phyloP scores from a whole-genome alignment of 2,113 vertebrate species.

The Rhinogobius similis region DNA sequence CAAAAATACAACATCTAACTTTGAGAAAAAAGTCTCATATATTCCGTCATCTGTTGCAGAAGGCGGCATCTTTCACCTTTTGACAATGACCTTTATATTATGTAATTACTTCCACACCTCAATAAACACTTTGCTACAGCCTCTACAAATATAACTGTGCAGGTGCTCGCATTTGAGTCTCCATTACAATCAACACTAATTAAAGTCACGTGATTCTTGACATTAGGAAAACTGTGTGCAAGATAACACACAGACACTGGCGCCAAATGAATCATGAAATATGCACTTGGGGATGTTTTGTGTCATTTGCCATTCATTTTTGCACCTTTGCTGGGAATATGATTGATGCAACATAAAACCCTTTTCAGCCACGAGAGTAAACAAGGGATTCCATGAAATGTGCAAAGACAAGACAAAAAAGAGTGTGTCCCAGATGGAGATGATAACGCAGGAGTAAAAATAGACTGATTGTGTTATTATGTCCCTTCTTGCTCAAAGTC shows the following conservation, averaged over 20 bases:
- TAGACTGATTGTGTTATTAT: neutral
- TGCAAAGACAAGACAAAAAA: neutral
- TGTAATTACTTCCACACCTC: neutral
- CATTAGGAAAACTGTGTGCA: neutral
- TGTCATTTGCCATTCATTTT: neutral
- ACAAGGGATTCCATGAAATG: neutral
- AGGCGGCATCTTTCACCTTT: neutral
- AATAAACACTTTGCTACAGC: neutral
- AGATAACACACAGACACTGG: neutral
- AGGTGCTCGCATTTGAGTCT: constrained; percentile 4
- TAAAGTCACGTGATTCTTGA: neutral
- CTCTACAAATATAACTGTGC: constrained; percentile 9
- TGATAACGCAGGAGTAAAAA: neutral
- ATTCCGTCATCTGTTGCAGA: neutral
- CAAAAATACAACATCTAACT: no score
- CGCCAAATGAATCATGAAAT: constrained; percentile 5
- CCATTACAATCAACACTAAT: constrained; percentile 6
- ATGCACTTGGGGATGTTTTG: neutral
- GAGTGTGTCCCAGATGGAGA: neutral
- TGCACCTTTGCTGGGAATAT: constrained; percentile 28
- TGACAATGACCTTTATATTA: neutral
- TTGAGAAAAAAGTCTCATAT: no score
- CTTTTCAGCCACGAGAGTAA: neutral
- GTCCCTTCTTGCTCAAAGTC: neutral
- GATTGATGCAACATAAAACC: constrained; percentile 21